Conservation (phyloP, 2,113 vertebrate genomes). For the Vanacampus margaritifer region DNA sequence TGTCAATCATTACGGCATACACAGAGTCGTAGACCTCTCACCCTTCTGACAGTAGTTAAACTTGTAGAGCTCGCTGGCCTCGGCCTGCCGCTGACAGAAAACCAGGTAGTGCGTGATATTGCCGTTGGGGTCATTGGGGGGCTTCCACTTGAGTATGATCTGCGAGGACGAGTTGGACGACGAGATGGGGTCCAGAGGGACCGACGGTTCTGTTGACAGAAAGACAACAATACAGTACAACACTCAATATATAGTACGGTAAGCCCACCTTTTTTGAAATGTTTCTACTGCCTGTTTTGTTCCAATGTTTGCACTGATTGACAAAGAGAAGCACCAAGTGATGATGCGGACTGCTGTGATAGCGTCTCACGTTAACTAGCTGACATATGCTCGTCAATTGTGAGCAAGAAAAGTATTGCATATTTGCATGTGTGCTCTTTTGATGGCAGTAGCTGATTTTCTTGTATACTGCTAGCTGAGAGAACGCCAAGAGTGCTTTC, state of each 20-base stretch:
- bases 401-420: too few species aligned
- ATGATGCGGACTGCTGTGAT: too few species aligned
- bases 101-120: constrained; percentile 97
- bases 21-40: constrained; percentile 41
- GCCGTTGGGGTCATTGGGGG: constrained; percentile 90
- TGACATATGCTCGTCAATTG: too few species aligned
- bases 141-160: constrained; percentile 95
- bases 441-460: too few species aligned
- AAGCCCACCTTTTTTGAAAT: too few species aligned
- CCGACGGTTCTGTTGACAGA: constrained; percentile 79
- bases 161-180: constrained; percentile 92
- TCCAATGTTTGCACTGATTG: too few species aligned
- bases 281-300: too few species aligned
- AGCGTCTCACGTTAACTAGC: too few species aligned
- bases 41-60: constrained; percentile 95
- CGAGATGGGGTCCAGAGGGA: constrained; percentile 88
- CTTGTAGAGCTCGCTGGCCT: constrained; percentile 88
- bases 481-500: too few species aligned
- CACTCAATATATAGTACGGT: neutral
- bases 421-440: too few species aligned
- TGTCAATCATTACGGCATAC: neutral
- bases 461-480: too few species aligned
- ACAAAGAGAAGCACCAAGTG: too few species aligned
- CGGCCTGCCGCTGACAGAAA: constrained; percentile 85
- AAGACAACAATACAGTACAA: neutral